A percentile compares a stretch with the other conserved stretches of the same genome.
phyloP scores from a whole-genome alignment of 1,140 invertebrate genomes.

The Euura saliciscinereae region DNA sequence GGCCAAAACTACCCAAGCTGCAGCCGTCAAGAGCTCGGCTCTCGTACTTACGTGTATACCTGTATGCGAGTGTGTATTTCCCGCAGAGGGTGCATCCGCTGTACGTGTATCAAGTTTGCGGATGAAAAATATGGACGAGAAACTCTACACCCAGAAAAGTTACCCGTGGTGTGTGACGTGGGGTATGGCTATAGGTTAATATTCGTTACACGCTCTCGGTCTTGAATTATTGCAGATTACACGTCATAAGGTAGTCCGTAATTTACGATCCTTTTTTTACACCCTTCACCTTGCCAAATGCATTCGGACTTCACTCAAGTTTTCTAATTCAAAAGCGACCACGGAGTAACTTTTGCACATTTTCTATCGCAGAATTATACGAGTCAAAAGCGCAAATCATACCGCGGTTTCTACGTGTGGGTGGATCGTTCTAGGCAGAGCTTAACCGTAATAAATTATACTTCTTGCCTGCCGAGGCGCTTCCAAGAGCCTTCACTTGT shows the following conservation, averaged over 20 bases:
- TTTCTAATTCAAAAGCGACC: neutral
- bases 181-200: too few relatives aligned
- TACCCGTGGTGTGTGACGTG: too few relatives aligned
- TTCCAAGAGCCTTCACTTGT: neutral
- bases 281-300: neutral
- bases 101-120: too few relatives aligned
- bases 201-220: neutral
- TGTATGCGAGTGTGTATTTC: neutral
- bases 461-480: neutral
- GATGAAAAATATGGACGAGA: too few relatives aligned
- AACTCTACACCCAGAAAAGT: too few relatives aligned
- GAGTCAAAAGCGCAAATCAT: neutral
- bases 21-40: neutral
- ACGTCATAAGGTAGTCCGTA: neutral
- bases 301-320: neutral
- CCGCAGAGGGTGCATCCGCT: neutral
- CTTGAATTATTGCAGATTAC: neutral
- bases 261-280: neutral
- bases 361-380: neutral
- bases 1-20: neutral
- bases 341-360: neutral
- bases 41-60: neutral
- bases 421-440: neutral
- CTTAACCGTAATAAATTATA: neutral
- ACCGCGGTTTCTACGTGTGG: neutral